Conservation (phyloP, 2,888 invertebrate genomes). For the Diaphora mendica region DNA sequence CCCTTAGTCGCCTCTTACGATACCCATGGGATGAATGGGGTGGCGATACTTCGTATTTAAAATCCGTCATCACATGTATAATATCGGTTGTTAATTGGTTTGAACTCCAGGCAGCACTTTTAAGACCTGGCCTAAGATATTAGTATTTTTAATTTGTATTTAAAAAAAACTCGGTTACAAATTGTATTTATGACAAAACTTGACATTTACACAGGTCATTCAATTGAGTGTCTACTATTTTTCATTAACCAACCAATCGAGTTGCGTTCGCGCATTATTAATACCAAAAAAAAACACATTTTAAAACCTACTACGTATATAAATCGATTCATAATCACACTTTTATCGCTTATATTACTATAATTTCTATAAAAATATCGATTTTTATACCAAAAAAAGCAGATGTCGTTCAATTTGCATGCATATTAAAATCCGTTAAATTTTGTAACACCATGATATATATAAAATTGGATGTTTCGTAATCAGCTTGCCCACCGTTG, state of each 20-base stretch:
- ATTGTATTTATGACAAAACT: background rate
- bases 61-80: no score
- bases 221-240: background rate
- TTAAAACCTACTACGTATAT: background rate
- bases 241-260: background rate
- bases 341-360: constrained; percentile 37
- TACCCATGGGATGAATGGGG: no score
- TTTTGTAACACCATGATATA: constrained; percentile 57
- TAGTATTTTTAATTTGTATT: background rate
- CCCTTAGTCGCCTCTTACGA: no score
- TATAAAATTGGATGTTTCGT: constrained; percentile 62
- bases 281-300: background rate
- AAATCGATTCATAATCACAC: constrained; percentile 6
- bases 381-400: constrained; percentile 39
- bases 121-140: no score
- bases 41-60: no score
- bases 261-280: background rate
- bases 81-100: no score
- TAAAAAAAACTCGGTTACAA: background rate
- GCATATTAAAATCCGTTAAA: constrained; percentile 63
- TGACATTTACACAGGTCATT: background rate
- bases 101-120: no score
- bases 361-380: constrained; percentile 23
- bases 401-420: constrained; percentile 54
- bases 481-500: constrained; percentile 63